Conservation (phyloP, 2,888 invertebrate species). For the Orthosia cruda region DNA sequence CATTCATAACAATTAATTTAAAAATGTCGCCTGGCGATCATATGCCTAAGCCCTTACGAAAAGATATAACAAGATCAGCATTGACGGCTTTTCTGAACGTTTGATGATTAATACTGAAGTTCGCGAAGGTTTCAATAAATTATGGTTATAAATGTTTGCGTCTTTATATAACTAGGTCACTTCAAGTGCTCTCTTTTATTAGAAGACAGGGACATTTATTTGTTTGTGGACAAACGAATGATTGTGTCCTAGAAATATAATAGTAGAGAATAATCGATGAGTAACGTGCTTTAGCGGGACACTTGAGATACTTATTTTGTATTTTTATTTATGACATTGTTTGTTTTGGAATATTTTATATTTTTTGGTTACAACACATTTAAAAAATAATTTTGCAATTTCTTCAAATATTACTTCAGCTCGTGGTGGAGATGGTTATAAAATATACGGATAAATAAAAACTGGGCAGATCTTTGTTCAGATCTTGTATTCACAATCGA, state of each 20-base stretch:
- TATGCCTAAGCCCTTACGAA: conserved; percentile 14
- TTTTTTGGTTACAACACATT: conserved; percentile 1
- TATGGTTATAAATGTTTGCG: conserved; percentile 31
- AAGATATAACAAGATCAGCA: conserved; percentile 29
- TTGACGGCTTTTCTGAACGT: conserved; percentile 41
- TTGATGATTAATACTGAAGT: conserved; percentile 43
- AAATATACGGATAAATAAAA: too few relatives aligned
- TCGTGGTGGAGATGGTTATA: too few relatives aligned
- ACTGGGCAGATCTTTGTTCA: too few relatives aligned
- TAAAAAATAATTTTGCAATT: background rate
- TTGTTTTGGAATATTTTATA: background rate
- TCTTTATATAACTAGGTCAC: conserved; percentile 40
- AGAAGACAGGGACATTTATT: conserved; percentile 38
- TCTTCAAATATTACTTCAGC: background rate
- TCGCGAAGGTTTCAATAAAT: conserved; percentile 54
- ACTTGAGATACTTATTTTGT: conserved; percentile 9
- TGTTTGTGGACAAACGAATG: conserved; percentile 38
- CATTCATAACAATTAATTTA: too few relatives aligned
- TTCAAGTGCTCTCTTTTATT: conserved; percentile 40
- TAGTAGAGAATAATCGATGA: conserved; percentile 25
- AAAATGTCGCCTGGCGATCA: background rate
- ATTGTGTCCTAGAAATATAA: conserved; percentile 46
- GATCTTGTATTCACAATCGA: too few relatives aligned
- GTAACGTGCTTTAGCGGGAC: conserved; percentile 2
- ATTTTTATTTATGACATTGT: conserved; percentile 28